These are phyloP conservation scores for Barnardius zonarius DNA, from an alignment of 2,113 vertebrate species.

Conservation along the genomic window DNA sequence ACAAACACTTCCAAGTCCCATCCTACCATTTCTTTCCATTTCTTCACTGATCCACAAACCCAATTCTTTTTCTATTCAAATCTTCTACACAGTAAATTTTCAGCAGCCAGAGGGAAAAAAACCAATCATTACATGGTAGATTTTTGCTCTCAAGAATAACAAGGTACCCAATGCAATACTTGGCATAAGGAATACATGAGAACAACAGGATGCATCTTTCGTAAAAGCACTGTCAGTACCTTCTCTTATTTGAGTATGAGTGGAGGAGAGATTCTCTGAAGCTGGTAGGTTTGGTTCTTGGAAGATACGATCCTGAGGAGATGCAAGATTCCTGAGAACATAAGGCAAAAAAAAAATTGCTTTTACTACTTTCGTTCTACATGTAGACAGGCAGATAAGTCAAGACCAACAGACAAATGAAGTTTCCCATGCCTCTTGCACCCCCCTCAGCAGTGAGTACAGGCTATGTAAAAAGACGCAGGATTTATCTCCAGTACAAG, in stretches of 20 bases:
- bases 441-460: background rate
- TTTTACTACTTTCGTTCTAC: background rate
- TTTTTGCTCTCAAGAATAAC: background rate
- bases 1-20: background rate
- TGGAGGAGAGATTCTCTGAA: background rate
- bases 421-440: background rate
- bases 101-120: background rate
- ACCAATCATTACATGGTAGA: background rate
- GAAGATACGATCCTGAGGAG: background rate
- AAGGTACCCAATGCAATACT: background rate
- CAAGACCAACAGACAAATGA: background rate
- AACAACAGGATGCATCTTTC: background rate
- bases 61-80: background rate
- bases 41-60: background rate
- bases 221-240: constrained; percentile 53
- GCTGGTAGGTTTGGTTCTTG: constrained; percentile 14
- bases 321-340: constrained; percentile 44
- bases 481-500: background rate
- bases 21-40: background rate
- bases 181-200: background rate
- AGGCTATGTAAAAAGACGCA: background rate
- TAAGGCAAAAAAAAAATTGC: background rate
- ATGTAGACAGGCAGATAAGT: background rate
- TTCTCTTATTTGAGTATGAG: constrained; percentile 61
- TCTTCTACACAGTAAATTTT: background rate